Conservation (phyloP, 2,113 vertebrate species). For the Corythoichthys haematopterus region DNA sequence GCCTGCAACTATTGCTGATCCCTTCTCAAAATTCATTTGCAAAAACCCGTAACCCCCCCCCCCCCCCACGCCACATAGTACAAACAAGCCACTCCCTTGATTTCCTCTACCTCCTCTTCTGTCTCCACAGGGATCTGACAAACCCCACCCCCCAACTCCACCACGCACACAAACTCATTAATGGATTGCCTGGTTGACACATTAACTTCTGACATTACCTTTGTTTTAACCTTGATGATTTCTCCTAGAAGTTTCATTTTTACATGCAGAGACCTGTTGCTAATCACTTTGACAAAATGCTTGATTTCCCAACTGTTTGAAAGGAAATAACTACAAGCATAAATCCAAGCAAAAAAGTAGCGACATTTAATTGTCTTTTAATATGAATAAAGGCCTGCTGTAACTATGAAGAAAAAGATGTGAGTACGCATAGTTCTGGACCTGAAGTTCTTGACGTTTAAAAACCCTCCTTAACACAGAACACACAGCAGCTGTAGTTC, state of each 20-base stretch:
- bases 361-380: background rate
- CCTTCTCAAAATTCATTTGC: too few species aligned
- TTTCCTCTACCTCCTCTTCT: conserved; percentile 60
- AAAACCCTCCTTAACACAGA: too few species aligned
- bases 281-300: background rate
- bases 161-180: conserved; percentile 32
- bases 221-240: conserved; percentile 30
- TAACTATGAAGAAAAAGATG: too few species aligned
- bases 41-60: conserved; percentile 29
- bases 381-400: background rate
- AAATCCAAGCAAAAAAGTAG: background rate
- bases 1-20: too few species aligned
- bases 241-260: background rate
- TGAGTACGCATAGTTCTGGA: too few species aligned
- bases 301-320: background rate
- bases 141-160: conserved; percentile 23
- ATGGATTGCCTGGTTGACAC: conserved; percentile 55
- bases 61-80: conserved; percentile 34
- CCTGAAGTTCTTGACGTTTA: too few species aligned
- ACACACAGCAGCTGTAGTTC: too few species aligned
- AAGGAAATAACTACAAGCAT: background rate
- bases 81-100: conserved; percentile 60
- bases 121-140: conserved; percentile 48
- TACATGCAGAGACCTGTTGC: background rate
- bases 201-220: conserved; percentile 55